Evolutionary conservation across 2,888 invertebrate genomes (phyloP).

Genomic region (Cephus pulcher): DNA sequence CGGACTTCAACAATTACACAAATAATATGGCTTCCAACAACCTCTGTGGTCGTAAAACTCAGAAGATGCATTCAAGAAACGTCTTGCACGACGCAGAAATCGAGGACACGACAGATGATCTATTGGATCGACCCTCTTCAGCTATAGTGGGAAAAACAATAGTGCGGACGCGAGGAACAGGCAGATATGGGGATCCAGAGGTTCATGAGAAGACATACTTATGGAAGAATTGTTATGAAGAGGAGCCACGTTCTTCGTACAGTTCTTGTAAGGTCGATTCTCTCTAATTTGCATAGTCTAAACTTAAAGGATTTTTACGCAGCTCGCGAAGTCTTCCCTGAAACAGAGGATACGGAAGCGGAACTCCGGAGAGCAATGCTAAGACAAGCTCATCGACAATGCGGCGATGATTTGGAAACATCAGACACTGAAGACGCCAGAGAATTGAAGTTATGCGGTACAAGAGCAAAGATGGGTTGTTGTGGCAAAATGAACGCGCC

Average conservation of each 20-base stretch:
- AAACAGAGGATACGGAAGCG: neutral
- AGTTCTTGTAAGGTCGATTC: neutral
- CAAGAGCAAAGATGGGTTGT: neutral
- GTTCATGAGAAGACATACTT: slow-evolving; percentile 13
- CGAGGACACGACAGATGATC: neutral
- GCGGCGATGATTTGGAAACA: neutral
- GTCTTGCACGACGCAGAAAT: neutral
- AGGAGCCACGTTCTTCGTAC: neutral
- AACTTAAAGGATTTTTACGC: neutral
- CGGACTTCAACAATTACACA: neutral
- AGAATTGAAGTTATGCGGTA: neutral
- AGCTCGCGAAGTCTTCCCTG: neutral
- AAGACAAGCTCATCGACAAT: neutral
- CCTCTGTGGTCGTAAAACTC: neutral
- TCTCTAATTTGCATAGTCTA: neutral
- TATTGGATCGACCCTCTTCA: neutral
- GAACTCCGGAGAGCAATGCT: neutral
- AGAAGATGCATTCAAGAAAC: neutral
- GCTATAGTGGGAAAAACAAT: slow-evolving; percentile 12
- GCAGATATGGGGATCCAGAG: slow-evolving; percentile 4
- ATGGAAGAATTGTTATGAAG: slow-evolving; percentile 12
- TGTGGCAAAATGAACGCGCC: neutral
- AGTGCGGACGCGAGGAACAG: slow-evolving; percentile 7
- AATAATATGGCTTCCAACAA: neutral
- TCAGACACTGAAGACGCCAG: neutral